Base-by-base conservation (phyloP, 1,140 invertebrate species). In the Apis florea region DNA sequence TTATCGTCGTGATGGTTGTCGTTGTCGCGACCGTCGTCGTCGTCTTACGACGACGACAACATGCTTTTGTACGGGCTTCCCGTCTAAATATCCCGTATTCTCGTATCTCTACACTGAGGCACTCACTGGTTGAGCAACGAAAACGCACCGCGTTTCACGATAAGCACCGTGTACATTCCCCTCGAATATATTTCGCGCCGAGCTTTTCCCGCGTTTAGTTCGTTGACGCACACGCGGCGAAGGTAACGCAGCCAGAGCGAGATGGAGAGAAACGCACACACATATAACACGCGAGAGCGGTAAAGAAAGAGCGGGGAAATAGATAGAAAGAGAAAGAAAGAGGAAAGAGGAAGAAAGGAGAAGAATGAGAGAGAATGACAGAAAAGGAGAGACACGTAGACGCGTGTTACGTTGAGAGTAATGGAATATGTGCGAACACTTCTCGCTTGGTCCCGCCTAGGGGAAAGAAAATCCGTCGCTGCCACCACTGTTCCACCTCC, bases 201-300 rank as follows among this genome's bases (percentile, higher is more conserved):
- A 75, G 85, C 31, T 86, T 86, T 86, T 87, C 84, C 82, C 85
- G 85, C 85, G 85, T 86, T 87, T 63, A 63, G 53, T 70, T 67
- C 61, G 79, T 66, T 24, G 72, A 68, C 78, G 78, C 77, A 82
- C 79, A 73, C 85, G 79, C 79, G 82, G 47, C 40, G 76, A 79
- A 26, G 63, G 67, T 63, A 78, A 72, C 54, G 69, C 58, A 21
- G 59, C 24, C 56, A 72, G 51, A 68, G 80, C 63, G 70, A 75
- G 75, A 83, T 61, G 69, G 77, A 74, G 26, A 64, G 59, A 75
- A 53, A 69, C 24, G 58, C 54, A 61, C 56, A 31, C 72, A 69
- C 49, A 69, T 64, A 63, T 53, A 68, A 51, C 49, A 47, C 75
- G 71, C 49, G 63, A 24, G 47, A 70, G 63, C 24, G 58, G 59